A percentile compares a stretch with the other conserved stretches of the same genome.
Evolutionary conservation across 2,888 invertebrate genomes (phyloP).

Genomic region (Synergus gifuensis): DNA sequence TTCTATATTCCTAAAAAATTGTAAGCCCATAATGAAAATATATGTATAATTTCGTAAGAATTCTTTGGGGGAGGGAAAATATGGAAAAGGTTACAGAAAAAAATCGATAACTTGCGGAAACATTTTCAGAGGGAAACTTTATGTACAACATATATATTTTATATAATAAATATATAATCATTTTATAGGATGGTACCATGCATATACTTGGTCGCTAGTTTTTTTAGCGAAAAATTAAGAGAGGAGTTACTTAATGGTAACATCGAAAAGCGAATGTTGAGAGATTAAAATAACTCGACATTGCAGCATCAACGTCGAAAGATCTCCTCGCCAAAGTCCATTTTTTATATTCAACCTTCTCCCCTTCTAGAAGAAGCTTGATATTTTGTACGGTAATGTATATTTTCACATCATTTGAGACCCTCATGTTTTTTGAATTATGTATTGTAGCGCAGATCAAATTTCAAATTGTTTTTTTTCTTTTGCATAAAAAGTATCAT

Average conservation of each 20-base stretch:
- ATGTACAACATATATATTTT: constrained; percentile 63
- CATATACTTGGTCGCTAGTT: constrained; percentile 48
- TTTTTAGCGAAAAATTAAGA: constrained; percentile 30
- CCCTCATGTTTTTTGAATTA: not conserved
- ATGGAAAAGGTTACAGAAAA: constrained; percentile 42
- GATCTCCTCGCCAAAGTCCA: constrained; percentile 22
- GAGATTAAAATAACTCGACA: constrained; percentile 28
- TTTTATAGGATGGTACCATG: constrained; percentile 55
- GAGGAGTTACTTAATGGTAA: constrained; percentile 13
- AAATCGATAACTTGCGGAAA: constrained; percentile 39
- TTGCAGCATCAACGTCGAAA: constrained; percentile 27
- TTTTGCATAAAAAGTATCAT: not conserved
- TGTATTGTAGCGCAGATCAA: not conserved
- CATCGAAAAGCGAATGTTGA: constrained; percentile 40
- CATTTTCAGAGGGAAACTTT: constrained; percentile 60
- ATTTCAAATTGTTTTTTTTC: not conserved
- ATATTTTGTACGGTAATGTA: not conserved
- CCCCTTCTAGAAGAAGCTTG: not conserved
- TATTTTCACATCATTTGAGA: not conserved
- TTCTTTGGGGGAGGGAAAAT: not conserved
- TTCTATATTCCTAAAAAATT: not conserved
- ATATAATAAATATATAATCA: constrained; percentile 66
- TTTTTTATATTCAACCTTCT: not conserved
- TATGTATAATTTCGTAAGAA: not conserved
- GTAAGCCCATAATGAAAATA: not conserved